Evolutionary conservation across 1,140 invertebrate genomes (phyloP), one percentile per base, ranked within the genome.

Genomic region (Matsumurasca onukii): DNA sequence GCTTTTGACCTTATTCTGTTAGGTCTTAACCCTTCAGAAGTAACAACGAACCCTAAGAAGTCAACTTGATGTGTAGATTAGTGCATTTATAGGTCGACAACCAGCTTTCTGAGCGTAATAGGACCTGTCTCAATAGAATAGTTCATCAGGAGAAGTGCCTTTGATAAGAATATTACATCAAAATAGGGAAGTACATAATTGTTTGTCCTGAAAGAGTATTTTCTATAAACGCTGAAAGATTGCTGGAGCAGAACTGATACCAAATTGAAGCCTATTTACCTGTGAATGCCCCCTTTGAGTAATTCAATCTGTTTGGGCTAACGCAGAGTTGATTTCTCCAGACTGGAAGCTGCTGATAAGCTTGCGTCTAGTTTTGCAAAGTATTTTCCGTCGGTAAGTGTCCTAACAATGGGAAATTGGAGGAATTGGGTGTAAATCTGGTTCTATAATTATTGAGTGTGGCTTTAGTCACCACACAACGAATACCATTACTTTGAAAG

Each of bases 201-300:
- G n/a, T 29, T 3, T 68, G 31, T 13, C 59, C 66, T n/a, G 24
- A 20, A 20, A 70, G 34, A 31, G 45, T 61, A 31, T 62, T 39
- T 29, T 70, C 69, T 29, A 68, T 49, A 61, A 34, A n/a, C 55
- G 27, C 52, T 70, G 65, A 48, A 70, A 70, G 52, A 55, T 69
- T n/a, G 34, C 45, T 27, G 69, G 64, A n/a, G 48, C 63, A 29
- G 48, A 57, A 0, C 22, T 29, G 30, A 70, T 51, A 1, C 69
- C 69, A 45, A 51, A 70, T 24, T 45, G 51, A 51, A 67, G 34
- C 20, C 51, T 51, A 1, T 29, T 67, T 39, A 55, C 65, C 25
- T 45, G 29, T 59, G 57, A 70, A 5, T 59, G 30, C 0, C 69
- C 65, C 31, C 45, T 70, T 29, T 57, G 51, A 51, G 25, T 70